phyloP scores from a whole-genome alignment of 2,888 invertebrate genomes.

The Palloptera scutellata region DNA sequence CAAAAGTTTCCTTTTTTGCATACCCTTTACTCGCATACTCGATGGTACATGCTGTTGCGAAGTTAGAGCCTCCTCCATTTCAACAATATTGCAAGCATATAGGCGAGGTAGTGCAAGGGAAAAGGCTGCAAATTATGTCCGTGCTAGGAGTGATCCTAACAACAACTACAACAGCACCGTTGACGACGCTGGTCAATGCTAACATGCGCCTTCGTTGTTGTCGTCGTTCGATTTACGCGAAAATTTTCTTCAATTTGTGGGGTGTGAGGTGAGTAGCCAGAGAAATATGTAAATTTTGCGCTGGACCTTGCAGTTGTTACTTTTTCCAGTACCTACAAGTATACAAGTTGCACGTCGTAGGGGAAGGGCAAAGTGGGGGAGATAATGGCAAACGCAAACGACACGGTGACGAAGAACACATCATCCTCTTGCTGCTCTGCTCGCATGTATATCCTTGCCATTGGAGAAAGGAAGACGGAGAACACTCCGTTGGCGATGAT shows the following conservation, averaged over 20 bases:
- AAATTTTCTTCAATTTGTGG: slow-evolving; percentile 8
- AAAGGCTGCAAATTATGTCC: background rate
- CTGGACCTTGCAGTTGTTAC: background rate
- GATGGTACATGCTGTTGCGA: no score
- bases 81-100: no score
- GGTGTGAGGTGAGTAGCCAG: background rate
- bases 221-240: slow-evolving; percentile 36
- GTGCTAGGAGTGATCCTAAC: background rate
- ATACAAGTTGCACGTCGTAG: background rate
- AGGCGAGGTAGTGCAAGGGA: no score
- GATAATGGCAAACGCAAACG: background rate
- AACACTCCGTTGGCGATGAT: slow-evolving; percentile 11
- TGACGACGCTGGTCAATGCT: slow-evolving; percentile 2
- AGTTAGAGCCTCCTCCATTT: no score
- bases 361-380: background rate
- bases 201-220: slow-evolving; percentile 14
- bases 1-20: no score
- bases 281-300: slow-evolving; percentile 8
- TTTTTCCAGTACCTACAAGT: background rate
- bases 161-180: slow-evolving; percentile 1
- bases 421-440: background rate
- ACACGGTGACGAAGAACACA: background rate
- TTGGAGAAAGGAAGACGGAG: slow-evolving; percentile 27
- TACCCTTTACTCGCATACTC: no score
- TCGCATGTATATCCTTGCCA: slow-evolving; percentile 2